phyloP scores from a whole-genome alignment of 2,797 vertebrate genomes.

The Tokudaia tokunoshimensis region DNA sequence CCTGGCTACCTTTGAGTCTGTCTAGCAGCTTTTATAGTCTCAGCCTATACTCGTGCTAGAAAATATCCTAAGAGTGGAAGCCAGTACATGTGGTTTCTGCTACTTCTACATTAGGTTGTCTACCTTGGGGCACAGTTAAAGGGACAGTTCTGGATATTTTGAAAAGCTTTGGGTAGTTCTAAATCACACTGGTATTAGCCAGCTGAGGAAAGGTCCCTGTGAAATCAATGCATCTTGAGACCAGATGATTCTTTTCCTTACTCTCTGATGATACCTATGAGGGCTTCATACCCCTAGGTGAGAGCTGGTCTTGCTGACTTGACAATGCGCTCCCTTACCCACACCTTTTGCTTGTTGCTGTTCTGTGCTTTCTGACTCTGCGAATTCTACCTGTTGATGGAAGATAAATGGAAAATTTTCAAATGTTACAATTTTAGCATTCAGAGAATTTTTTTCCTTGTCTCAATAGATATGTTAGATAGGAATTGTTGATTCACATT shows the following conservation, averaged over 20 bases:
- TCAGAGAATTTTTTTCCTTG: neutral
- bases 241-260: neutral
- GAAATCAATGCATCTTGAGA: neutral
- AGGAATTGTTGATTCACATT: neutral
- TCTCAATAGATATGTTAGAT: neutral
- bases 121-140: neutral
- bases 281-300: neutral
- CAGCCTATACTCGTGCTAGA: neutral
- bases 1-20: neutral
- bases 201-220: neutral
- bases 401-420: neutral
- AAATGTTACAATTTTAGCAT: neutral
- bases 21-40: neutral
- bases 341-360: neutral
- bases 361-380: conserved; percentile 5
- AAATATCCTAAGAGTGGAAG: neutral
- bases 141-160: neutral
- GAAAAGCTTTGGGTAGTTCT: neutral
- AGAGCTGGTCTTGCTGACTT: neutral
- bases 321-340: neutral
- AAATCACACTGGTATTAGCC: neutral
- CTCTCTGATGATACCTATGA: neutral
- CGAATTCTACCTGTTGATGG: neutral
- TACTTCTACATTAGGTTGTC: neutral
- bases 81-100: neutral